Percentiles rank a stretch among this genome's conserved stretches.
Conservation (phyloP, 2,113 vertebrate species). For the Capricornis sumatraensis region DNA sequence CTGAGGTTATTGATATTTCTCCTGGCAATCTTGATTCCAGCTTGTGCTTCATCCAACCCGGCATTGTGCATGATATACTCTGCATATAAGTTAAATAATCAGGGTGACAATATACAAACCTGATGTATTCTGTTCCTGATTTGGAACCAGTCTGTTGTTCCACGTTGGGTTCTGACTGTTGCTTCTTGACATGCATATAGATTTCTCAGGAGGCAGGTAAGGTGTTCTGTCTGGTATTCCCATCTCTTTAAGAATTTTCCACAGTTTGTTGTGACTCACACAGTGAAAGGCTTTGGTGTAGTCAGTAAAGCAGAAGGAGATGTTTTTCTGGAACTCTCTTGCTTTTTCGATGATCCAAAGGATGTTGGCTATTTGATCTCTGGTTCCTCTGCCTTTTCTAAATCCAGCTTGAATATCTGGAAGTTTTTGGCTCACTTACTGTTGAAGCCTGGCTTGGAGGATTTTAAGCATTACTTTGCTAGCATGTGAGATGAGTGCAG, state of each 20-base stretch:
- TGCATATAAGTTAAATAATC: neutral
- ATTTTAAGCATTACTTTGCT: neutral
- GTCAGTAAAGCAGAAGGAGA: neutral
- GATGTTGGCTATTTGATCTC: neutral
- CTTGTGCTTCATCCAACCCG: neutral
- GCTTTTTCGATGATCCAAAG: neutral
- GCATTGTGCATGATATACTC: neutral
- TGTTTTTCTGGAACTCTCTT: neutral
- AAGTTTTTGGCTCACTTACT: too few species aligned
- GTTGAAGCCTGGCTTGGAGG: neutral
- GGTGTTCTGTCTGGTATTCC: neutral
- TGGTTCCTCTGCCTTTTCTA: neutral
- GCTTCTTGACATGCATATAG: neutral
- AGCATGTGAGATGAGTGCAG: neutral
- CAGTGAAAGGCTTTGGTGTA: neutral
- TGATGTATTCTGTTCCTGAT: neutral
- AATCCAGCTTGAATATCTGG: neutral
- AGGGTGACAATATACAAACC: neutral
- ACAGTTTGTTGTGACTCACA: neutral
- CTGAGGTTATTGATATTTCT: neutral
- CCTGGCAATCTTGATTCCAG: neutral
- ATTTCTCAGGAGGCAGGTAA: neutral
- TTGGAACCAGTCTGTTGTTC: neutral
- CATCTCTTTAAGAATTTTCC: neutral
- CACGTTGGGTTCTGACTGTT: neutral